phyloP scores from a whole-genome alignment of 1,140 invertebrate species.

The Drosophila nikananu region DNA sequence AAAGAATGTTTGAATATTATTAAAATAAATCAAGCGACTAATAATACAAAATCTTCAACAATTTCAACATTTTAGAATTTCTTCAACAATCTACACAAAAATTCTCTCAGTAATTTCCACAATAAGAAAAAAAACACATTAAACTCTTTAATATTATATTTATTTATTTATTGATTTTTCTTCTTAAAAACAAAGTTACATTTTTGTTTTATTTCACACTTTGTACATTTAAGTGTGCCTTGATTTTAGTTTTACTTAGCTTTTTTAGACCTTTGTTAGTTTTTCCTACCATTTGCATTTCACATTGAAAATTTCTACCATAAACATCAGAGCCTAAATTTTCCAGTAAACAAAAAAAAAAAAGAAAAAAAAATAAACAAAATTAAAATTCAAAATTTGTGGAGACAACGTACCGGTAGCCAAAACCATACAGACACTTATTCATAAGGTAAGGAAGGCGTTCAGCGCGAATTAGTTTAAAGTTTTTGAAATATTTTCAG shows the following conservation, averaged over 20 bases:
- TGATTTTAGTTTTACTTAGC: background rate
- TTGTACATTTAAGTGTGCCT: background rate
- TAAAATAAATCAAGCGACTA: background rate
- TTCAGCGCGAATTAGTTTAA: too few species aligned
- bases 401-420: too few species aligned
- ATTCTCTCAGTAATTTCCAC: too few species aligned
- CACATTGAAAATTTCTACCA: slow-evolving; percentile 6
- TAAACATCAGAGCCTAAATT: slow-evolving; percentile 20
- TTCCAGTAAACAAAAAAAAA: background rate
- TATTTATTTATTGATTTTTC: background rate
- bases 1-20: background rate
- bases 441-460: too few species aligned
- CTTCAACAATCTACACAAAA: too few species aligned
- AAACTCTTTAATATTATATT: too few species aligned
- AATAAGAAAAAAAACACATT: too few species aligned
- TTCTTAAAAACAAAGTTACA: background rate
- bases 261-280: background rate
- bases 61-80: too few species aligned
- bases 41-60: too few species aligned
- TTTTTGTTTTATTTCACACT: background rate
- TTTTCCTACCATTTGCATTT: background rate
- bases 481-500: too few species aligned
- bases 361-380: background rate
- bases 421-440: too few species aligned
- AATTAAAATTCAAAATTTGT: slow-evolving; percentile 18